A percentile compares a stretch with the other conserved stretches of the same genome.
Evolutionary conservation across 92 coral and sea anemone species (phyloP).

Genomic region (Virgularia gustaviana): DNA sequence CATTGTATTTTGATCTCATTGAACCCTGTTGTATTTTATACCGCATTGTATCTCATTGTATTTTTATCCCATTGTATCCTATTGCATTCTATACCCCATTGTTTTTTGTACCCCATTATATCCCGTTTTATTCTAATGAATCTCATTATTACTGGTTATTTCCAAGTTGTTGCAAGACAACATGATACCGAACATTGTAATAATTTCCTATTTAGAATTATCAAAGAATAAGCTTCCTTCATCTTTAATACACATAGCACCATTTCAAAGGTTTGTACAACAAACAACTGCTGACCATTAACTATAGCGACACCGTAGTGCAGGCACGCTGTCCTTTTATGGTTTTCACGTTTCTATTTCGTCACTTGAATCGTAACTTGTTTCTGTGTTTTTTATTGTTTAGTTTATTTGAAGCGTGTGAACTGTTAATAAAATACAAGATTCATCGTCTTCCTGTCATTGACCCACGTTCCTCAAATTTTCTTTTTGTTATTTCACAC

Average conservation of each 20-base stretch:
- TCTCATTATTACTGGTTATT: too few relatives aligned
- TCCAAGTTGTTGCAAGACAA: too few relatives aligned
- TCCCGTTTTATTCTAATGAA: background rate
- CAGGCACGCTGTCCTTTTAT: too few relatives aligned
- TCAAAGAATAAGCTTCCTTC: conserved; percentile 62
- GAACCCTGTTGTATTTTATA: too few relatives aligned
- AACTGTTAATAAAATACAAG: conserved; percentile 71
- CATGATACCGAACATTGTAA: background rate
- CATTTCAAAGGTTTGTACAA: conserved; percentile 97
- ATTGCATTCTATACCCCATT: background rate
- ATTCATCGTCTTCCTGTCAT: conserved; percentile 96
- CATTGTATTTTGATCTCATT: too few relatives aligned
- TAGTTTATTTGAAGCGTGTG: conserved; percentile 86
- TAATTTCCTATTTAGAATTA: conserved; percentile 46
- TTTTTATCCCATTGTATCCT: too few relatives aligned
- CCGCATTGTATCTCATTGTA: too few relatives aligned
- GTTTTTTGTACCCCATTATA: background rate
- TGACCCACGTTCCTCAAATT: conserved; percentile 78
- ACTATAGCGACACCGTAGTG: too few relatives aligned
- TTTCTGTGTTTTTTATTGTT: background rate
- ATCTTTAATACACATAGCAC: conserved; percentile 72
- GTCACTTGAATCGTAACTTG: background rate
- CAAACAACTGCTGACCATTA: too few relatives aligned
- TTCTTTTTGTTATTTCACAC: conserved; percentile 89
- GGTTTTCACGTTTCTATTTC: background rate